Percentiles rank a stretch among this genome's conserved stretches.
These are phyloP conservation scores for Homarus americanus DNA, from an alignment of 1,140 invertebrate genomes.

Conservation along the genomic window DNA sequence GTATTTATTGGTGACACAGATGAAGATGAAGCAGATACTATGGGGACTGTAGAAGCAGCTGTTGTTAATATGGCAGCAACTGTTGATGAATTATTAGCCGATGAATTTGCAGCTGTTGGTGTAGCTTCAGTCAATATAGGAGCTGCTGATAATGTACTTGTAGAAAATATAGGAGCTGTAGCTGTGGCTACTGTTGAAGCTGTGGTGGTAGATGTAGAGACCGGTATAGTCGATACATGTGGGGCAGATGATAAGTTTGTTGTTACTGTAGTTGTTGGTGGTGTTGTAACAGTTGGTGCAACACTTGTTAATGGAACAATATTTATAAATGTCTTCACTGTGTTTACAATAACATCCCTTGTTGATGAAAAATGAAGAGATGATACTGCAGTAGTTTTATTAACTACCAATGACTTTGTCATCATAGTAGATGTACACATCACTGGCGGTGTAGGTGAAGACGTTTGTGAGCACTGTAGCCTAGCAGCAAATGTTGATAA, in stretches of 20 bases:
- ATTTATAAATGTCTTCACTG: neutral
- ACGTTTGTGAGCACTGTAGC: neutral
- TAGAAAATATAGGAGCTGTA: neutral
- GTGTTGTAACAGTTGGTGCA: neutral
- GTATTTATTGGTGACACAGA: neutral
- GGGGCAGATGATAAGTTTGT: neutral
- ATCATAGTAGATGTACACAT: neutral
- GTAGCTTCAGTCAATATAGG: constrained; percentile 15
- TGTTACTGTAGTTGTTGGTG: neutral
- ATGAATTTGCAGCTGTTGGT: constrained; percentile 13
- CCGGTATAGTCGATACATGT: neutral
- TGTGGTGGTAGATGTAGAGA: neutral
- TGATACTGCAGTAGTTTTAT: neutral
- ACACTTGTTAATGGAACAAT: neutral
- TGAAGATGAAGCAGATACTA: neutral
- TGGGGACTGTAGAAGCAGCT: constrained; percentile 1
- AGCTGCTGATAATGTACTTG: neutral
- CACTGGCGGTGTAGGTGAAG: neutral
- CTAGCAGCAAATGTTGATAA: neutral
- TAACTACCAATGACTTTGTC: neutral
- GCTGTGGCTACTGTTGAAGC: neutral
- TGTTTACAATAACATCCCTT: neutral
- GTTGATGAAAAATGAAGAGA: neutral
- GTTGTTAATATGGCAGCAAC: neutral
- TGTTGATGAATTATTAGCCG: neutral